phyloP scores from a whole-genome alignment of 1,140 invertebrate species.

The Brachionus paranguensis region DNA sequence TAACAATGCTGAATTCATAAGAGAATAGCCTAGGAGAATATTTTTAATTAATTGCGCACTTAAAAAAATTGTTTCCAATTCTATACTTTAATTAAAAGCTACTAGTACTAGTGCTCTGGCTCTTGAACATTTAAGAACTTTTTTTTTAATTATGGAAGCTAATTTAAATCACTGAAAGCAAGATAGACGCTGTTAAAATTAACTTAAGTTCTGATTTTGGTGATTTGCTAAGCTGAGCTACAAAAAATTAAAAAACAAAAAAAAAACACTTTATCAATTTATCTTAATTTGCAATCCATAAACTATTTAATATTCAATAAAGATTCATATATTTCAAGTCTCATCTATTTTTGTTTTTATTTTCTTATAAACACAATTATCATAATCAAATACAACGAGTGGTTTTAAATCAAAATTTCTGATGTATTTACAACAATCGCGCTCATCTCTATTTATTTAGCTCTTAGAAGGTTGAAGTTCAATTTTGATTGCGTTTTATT shows the following conservation, averaged over 20 bases:
- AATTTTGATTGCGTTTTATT: not conserved
- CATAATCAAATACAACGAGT: constrained; percentile 13
- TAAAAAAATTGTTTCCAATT: not conserved
- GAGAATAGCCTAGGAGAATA: not conserved
- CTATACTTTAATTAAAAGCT: not conserved
- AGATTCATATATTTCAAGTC: not conserved
- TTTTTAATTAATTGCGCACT: not conserved
- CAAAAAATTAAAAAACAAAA: not conserved
- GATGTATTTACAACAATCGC: not conserved
- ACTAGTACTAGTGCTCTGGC: not conserved
- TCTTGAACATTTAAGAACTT: not conserved
- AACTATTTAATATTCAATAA: not conserved
- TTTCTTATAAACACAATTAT: not conserved
- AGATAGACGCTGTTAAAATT: not conserved
- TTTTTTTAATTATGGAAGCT: not conserved
- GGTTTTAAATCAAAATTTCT: constrained; percentile 16
- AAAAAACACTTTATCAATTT: not conserved
- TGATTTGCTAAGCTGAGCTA: not conserved
- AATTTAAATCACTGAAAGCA: not conserved
- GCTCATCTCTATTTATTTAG: not conserved
- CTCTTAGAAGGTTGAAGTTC: not conserved
- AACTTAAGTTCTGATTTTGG: not conserved
- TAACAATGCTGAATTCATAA: not conserved
- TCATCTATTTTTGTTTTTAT: not conserved
- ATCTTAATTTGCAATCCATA: not conserved